Conservation (phyloP, 2,888 invertebrate genomes). For the Caradrina kadenii region DNA sequence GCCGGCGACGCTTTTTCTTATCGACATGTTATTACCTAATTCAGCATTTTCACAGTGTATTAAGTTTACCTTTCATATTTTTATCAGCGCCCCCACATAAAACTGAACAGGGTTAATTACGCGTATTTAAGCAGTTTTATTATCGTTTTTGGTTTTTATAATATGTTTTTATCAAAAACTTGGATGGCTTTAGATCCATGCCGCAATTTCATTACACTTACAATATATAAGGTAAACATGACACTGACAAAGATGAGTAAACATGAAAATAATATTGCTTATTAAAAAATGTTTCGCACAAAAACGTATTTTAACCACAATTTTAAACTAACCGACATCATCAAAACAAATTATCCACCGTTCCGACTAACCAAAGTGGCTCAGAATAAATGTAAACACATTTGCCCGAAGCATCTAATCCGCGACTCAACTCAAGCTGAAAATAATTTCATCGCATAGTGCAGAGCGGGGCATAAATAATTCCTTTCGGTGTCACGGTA, state of each 20-base stretch:
- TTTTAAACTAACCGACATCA: constrained; percentile 28
- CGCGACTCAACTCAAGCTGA: constrained; percentile 65
- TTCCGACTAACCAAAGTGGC: constrained; percentile 48
- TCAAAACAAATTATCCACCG: constrained; percentile 55
- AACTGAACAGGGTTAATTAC: constrained; percentile 58
- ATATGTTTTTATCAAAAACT: constrained; percentile 20
- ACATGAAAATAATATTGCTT: not conserved
- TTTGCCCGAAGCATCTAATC: constrained; percentile 63
- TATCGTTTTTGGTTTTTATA: constrained; percentile 9
- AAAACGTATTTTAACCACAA: not conserved
- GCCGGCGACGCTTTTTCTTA: constrained; percentile 82
- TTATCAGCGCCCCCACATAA: constrained; percentile 62
- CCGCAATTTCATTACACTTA: not conserved
- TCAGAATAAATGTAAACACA: constrained; percentile 66
- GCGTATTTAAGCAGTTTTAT: constrained; percentile 35
- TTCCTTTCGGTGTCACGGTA: constrained; percentile 71
- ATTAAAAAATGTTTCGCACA: not conserved
- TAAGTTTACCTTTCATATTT: constrained; percentile 77
- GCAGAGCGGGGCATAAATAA: constrained; percentile 74
- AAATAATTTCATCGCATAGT: constrained; percentile 68
- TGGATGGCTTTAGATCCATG: not conserved
- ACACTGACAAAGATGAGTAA: not conserved
- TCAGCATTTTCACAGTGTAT: constrained; percentile 81
- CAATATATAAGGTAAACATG: not conserved
- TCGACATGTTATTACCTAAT: constrained; percentile 83